These are phyloP conservation scores for Meiosimyza decipiens DNA, from an alignment of 2,888 invertebrate genomes.

Conservation along the genomic window DNA sequence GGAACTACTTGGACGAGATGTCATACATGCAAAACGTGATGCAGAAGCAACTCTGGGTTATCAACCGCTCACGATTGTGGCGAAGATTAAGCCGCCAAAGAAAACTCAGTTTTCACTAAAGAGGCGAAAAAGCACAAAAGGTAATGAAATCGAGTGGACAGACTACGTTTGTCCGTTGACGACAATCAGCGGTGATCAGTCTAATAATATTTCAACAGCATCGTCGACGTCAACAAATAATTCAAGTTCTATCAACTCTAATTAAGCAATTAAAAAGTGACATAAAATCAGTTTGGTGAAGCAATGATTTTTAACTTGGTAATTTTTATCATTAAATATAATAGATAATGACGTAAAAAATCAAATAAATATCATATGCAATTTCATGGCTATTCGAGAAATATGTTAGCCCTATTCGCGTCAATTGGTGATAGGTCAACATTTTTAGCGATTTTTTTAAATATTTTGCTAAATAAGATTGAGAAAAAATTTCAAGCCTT, in stretches of 20 bases:
- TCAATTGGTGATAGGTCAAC: too few species aligned
- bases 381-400: too few species aligned
- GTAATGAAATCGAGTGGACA: slow-evolving; percentile 81
- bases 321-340: too few species aligned
- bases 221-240: slow-evolving; percentile 39
- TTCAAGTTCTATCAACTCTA: slow-evolving; percentile 32
- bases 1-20: slow-evolving; percentile 88
- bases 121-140: slow-evolving; percentile 81
- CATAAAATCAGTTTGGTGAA: too few species aligned
- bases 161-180: slow-evolving; percentile 86
- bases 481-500: too few species aligned
- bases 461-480: too few species aligned
- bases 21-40: slow-evolving; percentile 89
- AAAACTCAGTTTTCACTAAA: slow-evolving; percentile 89
- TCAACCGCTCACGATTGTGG: slow-evolving; percentile 86
- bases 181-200: slow-evolving; percentile 30
- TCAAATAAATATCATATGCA: too few species aligned
- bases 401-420: too few species aligned
- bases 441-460: too few species aligned
- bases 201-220: slow-evolving; percentile 34
- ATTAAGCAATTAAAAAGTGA: background rate
- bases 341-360: too few species aligned
- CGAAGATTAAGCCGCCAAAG: slow-evolving; percentile 90
- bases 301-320: too few species aligned
- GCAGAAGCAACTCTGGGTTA: slow-evolving; percentile 86